phyloP scores from a whole-genome alignment of 2,888 invertebrate genomes.

The Athalia rosae region DNA sequence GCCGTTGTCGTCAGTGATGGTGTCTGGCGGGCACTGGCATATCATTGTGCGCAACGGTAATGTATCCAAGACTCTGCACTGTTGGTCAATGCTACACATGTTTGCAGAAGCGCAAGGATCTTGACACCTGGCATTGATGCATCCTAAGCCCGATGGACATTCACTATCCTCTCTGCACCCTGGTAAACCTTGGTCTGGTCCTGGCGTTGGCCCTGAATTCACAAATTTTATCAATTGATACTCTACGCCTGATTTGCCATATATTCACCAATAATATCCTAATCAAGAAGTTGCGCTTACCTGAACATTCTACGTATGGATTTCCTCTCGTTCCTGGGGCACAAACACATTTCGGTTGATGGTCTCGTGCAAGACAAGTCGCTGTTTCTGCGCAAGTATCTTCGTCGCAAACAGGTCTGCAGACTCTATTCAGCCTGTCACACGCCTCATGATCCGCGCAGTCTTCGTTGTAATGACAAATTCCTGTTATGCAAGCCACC shows the following conservation, averaged over 20 bases:
- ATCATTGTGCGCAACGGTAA: constrained; percentile 88
- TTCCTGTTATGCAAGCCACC: constrained; percentile 86
- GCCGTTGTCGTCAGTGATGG: constrained; percentile 83
- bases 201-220: constrained; percentile 45
- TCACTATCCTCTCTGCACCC: constrained; percentile 87
- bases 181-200: constrained; percentile 69
- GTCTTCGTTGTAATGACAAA: constrained; percentile 92
- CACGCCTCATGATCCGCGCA: constrained; percentile 90
- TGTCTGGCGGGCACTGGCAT: constrained; percentile 90
- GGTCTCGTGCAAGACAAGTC: constrained; percentile 83
- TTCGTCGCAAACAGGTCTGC: constrained; percentile 88
- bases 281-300: constrained; percentile 68
- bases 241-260: background rate
- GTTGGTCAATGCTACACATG: constrained; percentile 85
- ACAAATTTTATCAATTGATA: background rate
- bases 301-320: constrained; percentile 82
- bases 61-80: constrained; percentile 86
- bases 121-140: constrained; percentile 84
- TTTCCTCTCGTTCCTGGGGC: constrained; percentile 85
- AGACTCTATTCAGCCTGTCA: constrained; percentile 87
- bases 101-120: constrained; percentile 85
- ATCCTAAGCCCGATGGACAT: constrained; percentile 84
- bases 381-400: constrained; percentile 88
- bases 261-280: background rate
- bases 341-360: constrained; percentile 87